Conservation (phyloP, 2,888 invertebrate species). For the Drosophila sordidula region DNA sequence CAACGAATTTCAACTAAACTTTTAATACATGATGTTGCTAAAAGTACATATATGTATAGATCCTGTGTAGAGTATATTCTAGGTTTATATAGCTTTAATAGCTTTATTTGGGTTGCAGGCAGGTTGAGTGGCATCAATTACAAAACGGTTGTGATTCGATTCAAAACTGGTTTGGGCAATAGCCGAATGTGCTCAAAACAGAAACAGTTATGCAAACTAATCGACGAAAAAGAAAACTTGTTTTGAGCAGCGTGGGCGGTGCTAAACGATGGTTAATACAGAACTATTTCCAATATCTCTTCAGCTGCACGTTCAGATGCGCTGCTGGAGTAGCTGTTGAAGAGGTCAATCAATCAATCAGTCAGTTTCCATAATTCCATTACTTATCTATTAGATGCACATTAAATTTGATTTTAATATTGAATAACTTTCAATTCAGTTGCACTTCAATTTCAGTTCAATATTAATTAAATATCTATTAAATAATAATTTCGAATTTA, state of each 20-base stretch:
- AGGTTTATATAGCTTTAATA: too few relatives aligned
- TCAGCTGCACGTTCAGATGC: not conserved
- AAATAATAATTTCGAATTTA: too few relatives aligned
- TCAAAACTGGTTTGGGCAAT: constrained; percentile 15
- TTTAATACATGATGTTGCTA: too few relatives aligned
- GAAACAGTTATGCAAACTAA: constrained; percentile 34
- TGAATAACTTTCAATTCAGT: not conserved
- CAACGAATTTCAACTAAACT: too few relatives aligned
- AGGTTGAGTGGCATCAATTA: not conserved
- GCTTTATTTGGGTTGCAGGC: too few relatives aligned
- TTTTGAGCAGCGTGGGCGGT: constrained; percentile 18
- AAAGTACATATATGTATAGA: too few relatives aligned
- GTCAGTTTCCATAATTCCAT: not conserved
- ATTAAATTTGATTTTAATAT: not conserved
- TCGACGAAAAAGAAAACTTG: constrained; percentile 11
- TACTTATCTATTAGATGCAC: not conserved
- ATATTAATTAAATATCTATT: not conserved
- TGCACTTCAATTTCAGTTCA: not conserved
- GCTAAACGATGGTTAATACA: not conserved
- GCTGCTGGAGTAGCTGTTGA: not conserved
- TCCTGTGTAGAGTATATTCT: not conserved
- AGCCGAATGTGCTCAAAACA: constrained; percentile 15
- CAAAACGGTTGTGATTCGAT: constrained; percentile 4
- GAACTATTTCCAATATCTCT: constrained; percentile 1
- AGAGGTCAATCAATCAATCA: constrained; percentile 20